A percentile compares a stretch with the other conserved stretches of the same genome.
Evolutionary conservation across 2,797 vertebrate genomes (phyloP).

Genomic region (Sebastes cheni): DNA sequence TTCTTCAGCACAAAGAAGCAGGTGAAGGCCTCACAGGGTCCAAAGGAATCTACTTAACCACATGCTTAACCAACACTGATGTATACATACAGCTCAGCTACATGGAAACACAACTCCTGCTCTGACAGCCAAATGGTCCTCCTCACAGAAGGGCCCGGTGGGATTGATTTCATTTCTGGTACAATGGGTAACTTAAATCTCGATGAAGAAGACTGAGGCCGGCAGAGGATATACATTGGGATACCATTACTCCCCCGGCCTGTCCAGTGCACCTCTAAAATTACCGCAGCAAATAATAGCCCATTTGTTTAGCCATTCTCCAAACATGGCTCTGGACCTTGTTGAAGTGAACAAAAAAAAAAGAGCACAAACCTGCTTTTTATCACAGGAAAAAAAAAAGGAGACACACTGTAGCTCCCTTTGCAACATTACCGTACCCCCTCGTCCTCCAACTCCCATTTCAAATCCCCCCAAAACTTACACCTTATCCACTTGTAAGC

Average conservation of each 20-base stretch:
- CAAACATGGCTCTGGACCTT: slow-evolving; percentile 43
- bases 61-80: slow-evolving; percentile 38
- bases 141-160: slow-evolving; percentile 46
- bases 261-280: slow-evolving; percentile 39
- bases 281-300: slow-evolving; percentile 59
- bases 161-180: slow-evolving; percentile 67
- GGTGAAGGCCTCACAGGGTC: background rate
- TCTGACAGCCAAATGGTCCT: slow-evolving; percentile 71
- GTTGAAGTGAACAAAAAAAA: slow-evolving; percentile 35
- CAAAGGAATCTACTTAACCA: slow-evolving; percentile 32
- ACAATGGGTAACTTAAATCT: slow-evolving; percentile 72
- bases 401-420: slow-evolving; percentile 35
- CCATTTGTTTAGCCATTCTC: slow-evolving; percentile 66
- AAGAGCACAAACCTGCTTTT: slow-evolving; percentile 39
- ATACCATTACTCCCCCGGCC: slow-evolving; percentile 58
- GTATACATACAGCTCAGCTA: slow-evolving; percentile 16
- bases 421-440: slow-evolving; percentile 19
- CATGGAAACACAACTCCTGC: slow-evolving; percentile 58
- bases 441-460: slow-evolving; percentile 42
- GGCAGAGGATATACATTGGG: slow-evolving; percentile 60
- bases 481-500: slow-evolving; percentile 82
- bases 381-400: slow-evolving; percentile 38
- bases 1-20: background rate
- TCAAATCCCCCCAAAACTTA: slow-evolving; percentile 71
- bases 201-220: slow-evolving; percentile 60